Evolutionary conservation across 2,113 vertebrate genomes (phyloP).

Genomic region (Microtus ochrogaster): DNA sequence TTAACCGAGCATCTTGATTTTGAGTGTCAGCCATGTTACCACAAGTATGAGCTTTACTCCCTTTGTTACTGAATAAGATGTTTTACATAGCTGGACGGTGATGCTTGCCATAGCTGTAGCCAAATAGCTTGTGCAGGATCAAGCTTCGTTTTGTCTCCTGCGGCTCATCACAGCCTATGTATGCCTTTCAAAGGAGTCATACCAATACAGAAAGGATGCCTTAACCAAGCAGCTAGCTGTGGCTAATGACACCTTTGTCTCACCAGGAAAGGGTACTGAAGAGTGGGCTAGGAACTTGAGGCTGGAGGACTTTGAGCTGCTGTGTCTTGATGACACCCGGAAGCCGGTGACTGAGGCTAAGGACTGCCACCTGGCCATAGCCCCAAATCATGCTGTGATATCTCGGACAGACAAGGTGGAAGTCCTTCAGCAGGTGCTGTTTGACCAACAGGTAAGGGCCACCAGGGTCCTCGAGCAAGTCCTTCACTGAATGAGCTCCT

Average conservation of each 20-base stretch:
- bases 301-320: conserved; percentile 67
- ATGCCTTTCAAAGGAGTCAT: background rate
- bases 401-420: conserved; percentile 58
- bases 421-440: background rate
- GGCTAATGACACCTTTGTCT: background rate
- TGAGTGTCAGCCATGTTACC: background rate
- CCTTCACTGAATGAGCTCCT: accelerated
- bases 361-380: conserved; percentile 73
- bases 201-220: background rate
- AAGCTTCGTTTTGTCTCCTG: background rate
- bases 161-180: accelerated
- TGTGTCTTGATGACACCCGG: conserved; percentile 74
- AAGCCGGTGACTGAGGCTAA: background rate
- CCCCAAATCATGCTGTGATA: conserved; percentile 81
- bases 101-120: background rate
- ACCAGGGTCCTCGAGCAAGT: background rate
- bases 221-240: accelerated
- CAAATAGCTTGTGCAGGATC: no score
- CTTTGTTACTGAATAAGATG: background rate
- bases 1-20: background rate
- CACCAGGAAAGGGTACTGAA: conserved; percentile 69
- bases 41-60: accelerated
- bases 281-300: conserved; percentile 65
- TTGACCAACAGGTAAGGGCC: conserved; percentile 76
- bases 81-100: accelerated